Evolutionary conservation across 2,888 invertebrate genomes (phyloP).

Genomic region (Acanthosepion esculentum): DNA sequence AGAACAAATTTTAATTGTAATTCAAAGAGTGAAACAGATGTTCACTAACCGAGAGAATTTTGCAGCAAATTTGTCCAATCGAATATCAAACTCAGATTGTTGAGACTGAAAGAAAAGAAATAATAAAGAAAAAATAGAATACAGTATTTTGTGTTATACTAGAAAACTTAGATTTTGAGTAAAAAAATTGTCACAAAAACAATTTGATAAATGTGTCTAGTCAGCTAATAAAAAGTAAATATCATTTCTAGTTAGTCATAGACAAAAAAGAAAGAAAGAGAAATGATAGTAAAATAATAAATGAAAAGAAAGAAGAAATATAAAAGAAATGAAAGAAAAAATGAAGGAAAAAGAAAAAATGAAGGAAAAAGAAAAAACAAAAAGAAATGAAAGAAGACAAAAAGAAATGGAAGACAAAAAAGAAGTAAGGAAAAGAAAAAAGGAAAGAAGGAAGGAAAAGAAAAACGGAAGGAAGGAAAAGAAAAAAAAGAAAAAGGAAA

Average conservation of each 20-base stretch:
- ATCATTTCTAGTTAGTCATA: not conserved
- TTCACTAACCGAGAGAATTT: not conserved
- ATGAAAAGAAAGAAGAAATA: not conserved
- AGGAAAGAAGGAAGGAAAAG: not conserved
- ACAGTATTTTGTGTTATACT: too few relatives aligned
- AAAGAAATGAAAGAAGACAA: not conserved
- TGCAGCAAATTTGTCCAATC: not conserved
- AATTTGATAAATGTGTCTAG: too few relatives aligned
- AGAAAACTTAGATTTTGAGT: too few relatives aligned
- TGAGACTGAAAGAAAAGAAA: not conserved
- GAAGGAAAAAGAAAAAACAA: not conserved
- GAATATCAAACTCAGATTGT: conserved; percentile 23
- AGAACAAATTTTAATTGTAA: not conserved
- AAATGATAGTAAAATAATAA: not conserved
- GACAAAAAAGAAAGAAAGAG: not conserved
- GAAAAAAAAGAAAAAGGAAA: not conserved
- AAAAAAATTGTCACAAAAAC: too few relatives aligned
- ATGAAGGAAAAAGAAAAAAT: not conserved
- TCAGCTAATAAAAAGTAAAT: too few relatives aligned
- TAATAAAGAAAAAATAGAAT: not conserved
- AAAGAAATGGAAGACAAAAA: not conserved
- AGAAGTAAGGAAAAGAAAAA: not conserved
- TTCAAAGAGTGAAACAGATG: not conserved
- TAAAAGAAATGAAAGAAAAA: not conserved
- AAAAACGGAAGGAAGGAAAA: not conserved